Base-by-base conservation (phyloP, 2,113 vertebrate species). In the Sebastes schlegelii region DNA sequence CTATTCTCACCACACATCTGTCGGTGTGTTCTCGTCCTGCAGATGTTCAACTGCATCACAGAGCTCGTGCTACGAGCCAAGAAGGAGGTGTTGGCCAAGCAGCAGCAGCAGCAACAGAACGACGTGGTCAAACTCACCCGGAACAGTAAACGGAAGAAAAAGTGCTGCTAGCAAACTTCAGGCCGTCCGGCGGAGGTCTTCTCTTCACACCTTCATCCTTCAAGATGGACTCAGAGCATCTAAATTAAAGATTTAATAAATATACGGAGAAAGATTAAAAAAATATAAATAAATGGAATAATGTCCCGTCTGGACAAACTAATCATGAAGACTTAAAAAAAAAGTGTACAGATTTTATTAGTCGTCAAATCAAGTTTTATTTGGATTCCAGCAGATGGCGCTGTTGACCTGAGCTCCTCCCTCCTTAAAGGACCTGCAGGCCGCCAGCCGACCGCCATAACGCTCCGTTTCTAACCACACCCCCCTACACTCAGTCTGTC, bases 31-130 rank as follows among this genome's bases (percentile, higher is more conserved):
- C 48, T 12, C 73, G 23, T 68, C 57, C 40, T 26, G 76, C 94
- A 99, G 98, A 99, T 99, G 98, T 99, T 99, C 95, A 99, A 98
- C 95, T 98, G 98, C 95, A 99, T 99, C 96, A 99, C 98, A 57
- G 98, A 99, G 95, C 95, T 99, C 71, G 98, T 99, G 87, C 96
- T 99, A 75, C 95, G 97, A 93, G 98, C 97, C 74, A 99, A 99
- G 97, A 99, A 99, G 94, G 98, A 99, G 88, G 98, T 98, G 87
- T 69, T 98, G 61, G 98, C 98, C 21, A 99, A 98, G 88, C 98
- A 99, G 93, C 98, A 99, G 94, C 98, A 98, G 93, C 97, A 98
- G 79, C 98, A 99, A 95, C 97, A 98, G 96, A 98, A 99, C 16
- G 98, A 99, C 12, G 98, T 99, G 95, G 96, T 99, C 94, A 99